Evolutionary conservation across 2,888 invertebrate genomes (phyloP), one percentile per base, ranked within the genome.

Genomic region (Girardia tigrina): DNA sequence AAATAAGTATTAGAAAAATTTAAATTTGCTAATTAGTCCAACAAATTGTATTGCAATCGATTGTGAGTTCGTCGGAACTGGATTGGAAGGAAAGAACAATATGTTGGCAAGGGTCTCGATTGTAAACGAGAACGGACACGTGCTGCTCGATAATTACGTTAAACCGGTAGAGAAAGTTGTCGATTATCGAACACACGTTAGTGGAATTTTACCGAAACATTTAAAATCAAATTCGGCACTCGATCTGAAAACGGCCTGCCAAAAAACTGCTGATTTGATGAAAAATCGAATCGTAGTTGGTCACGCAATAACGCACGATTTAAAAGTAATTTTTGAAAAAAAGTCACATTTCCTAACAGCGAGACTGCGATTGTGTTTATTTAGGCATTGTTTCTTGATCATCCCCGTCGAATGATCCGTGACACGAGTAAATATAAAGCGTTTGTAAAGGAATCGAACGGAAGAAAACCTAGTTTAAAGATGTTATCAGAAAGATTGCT

Each of bases 121-220:
- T 1, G 77, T 77, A 28, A 77, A 77, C 70, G 73, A 77, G 42
- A 36, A 73, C 73, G 77, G 76, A 27, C 36, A 42, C 28, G 23
- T 75, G 1, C 20, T 77, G 16, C 28, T 77, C 12, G 94, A 95
- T 81, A 91, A 90, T 80, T 92, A 89, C 86, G 88, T 91, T 0
- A 89, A 89, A 82, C 90, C 93, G 0, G 87, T 87, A 0, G 90
- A 90, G 79, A 85, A 87, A 71, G 87, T 90, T 0, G 86, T 88
- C 12, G 91, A 94, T 83, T 94, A 91, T 81, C 86, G 94, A 78
- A 94, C 94, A 0, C 85, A 86, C 23, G 88, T 92, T 0, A 92
- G 92, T 80, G 94, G 94, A 0, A 88, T 95, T 0, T 86, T 91
- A 70, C 89, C 89, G 16, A 78, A 80, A 56, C 88, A 91, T 82